These are phyloP conservation scores for Callosobruchus maculatus DNA, from an alignment of 2,888 invertebrate species.

Conservation along the genomic window DNA sequence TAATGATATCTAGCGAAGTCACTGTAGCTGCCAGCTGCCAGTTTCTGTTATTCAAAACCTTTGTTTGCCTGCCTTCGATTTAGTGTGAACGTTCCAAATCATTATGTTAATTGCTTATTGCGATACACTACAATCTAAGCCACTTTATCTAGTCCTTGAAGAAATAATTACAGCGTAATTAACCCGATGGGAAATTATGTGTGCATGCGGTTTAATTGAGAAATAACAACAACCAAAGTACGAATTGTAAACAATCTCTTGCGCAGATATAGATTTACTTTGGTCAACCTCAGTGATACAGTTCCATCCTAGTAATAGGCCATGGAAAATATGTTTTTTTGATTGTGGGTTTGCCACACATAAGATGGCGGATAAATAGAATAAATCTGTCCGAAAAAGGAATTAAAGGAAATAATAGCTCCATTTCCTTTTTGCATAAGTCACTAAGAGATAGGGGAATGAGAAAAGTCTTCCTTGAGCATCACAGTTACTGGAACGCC, in stretches of 20 bases:
- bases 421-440: too few species aligned
- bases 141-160: slow-evolving; percentile 10
- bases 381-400: too few species aligned
- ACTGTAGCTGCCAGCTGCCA: too few species aligned
- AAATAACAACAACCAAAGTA: neutral
- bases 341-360: neutral
- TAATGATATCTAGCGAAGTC: too few species aligned
- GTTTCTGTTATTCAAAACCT: too few species aligned
- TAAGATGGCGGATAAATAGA: too few species aligned
- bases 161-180: neutral
- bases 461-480: too few species aligned
- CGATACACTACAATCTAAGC: slow-evolving; percentile 8
- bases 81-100: too few species aligned
- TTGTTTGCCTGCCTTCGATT: too few species aligned
- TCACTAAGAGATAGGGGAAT: too few species aligned
- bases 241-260: neutral
- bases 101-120: slow-evolving; percentile 12
- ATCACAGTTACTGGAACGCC: too few species aligned
- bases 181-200: neutral
- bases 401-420: too few species aligned
- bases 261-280: neutral
- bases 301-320: neutral
- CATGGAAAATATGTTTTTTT: neutral
- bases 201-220: neutral
- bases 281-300: neutral